Base-by-base conservation (phyloP, 2,888 invertebrate species). In the Agrilus mali region DNA sequence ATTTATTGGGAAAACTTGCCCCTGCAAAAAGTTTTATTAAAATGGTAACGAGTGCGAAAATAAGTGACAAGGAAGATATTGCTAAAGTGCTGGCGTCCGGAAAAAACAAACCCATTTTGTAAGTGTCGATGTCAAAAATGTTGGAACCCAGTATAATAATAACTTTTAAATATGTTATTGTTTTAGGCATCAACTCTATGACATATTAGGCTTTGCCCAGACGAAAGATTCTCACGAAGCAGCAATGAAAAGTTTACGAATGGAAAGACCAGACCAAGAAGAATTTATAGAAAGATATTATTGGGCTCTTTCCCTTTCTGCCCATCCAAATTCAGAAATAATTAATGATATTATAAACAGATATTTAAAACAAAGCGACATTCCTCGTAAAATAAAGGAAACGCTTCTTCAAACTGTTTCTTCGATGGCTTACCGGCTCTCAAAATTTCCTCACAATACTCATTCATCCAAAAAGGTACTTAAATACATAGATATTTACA, bases 151-250 rank as follows among this genome's bases (percentile, higher is more conserved):
- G 10, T 1, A 7, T 20, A 20, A 20, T 20, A 20, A 6, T 20
- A 17, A 13, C 13, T 34, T 37, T 22, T 22, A 2, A 22, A 22
- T 17, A 7, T 6, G 33, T 14, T n/a, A 42, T 47, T 52, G 51
- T 50, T 69, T 7, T 57, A 77, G 73, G 48, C 67, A 70, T 6
- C 82, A 83, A 59, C 55, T 88, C 7, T 71, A 80, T 40, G 86
- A 88, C 60, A 64, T 84, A 2, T 64, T 80, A 22, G 84, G 82
- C 1, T 79, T 82, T 1, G 73, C 80, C 0, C 83, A 85, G 58
- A 86, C 85, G 0, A 57, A 68, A 4, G 72, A 74, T 3, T 72
- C 81, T 0, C 81, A 86, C 59, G 70, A 73, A 49, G 83, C 83
- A 3, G 78, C 80, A 2, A 77, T 80, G 68, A 75, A 77, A 48